Evolutionary conservation across 2,888 invertebrate species (phyloP), one percentile per base, ranked within the genome.

Genomic region (Torymus auratus): DNA sequence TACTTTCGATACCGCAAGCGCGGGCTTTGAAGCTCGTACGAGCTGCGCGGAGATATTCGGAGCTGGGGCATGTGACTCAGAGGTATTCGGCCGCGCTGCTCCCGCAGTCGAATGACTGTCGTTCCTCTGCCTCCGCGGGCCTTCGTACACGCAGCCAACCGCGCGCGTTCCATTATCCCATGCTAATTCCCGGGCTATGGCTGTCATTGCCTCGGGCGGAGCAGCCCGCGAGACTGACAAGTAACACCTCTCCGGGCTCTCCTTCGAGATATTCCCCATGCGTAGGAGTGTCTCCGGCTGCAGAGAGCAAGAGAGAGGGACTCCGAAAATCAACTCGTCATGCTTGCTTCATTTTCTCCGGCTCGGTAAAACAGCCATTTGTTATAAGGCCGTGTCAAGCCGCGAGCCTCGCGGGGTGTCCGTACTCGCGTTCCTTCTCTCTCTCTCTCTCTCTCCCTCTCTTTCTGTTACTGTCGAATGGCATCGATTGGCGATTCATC

Each of bases 331-430:
- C 89, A 88, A 89, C 90, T 88, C 88, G 90, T 91, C 90, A 91
- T 90, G 88, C 89, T 90, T 87, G 88, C 89, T 90, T 91, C 90
- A 90, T 91, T 91, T 91, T 90, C 90, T 90, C 88, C 83, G 88
- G 88, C 86, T 88, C 88, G 88, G 88, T 90, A 89, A 91, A 90
- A 90, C 89, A 89, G 89, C 89, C 90, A 90, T 91, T 91, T 90
- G 90, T 90, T 91, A 90, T 69, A 68, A 73, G 80, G 86, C 86
- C 88, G 88, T 87, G 90, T 89, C 90, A 88, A 88, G 80, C 76
- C 56, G 73, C 52, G 69, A 70, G 70, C 41, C 15, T 82, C 78
- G 77, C 78, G 78, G 74, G 83, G 81, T 78, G 81, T 81, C 81
- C 65, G 50, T 41, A 41, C 41, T 41, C 41, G 41, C 41, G 41